Conservation (phyloP, 2,113 vertebrate genomes). For the Paradisaea rubra region DNA sequence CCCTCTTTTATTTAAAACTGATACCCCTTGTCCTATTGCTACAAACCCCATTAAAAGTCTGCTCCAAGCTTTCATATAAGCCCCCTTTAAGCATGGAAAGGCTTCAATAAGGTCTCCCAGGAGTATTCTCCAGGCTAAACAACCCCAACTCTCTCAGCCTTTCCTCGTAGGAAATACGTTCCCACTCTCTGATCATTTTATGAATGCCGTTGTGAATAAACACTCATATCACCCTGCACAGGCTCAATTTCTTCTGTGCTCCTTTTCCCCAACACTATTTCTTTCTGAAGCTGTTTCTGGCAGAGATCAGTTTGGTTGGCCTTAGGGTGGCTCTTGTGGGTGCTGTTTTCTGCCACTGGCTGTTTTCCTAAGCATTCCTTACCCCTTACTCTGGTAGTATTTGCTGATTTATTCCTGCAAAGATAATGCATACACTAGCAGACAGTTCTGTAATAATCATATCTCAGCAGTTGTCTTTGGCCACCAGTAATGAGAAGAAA, state of each 20-base stretch:
- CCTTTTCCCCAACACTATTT: neutral
- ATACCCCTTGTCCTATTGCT: neutral
- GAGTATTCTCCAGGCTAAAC: neutral
- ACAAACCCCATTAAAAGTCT: neutral
- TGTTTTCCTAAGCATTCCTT: neutral
- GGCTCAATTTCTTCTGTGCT: neutral
- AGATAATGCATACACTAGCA: neutral
- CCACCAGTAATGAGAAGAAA: constrained; percentile 61
- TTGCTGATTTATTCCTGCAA: constrained; percentile 11
- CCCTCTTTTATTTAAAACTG: neutral
- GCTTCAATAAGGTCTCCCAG: neutral
- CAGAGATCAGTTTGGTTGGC: neutral
- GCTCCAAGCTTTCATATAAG: neutral
- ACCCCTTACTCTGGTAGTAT: neutral
- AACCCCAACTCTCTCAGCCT: neutral
- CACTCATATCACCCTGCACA: neutral
- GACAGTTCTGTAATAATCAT: constrained; percentile 16
- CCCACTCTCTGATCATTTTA: neutral
- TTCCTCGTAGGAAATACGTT: neutral
- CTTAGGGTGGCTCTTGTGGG: neutral
- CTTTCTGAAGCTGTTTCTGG: neutral
- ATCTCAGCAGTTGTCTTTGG: constrained; percentile 53
- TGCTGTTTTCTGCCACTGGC: neutral
- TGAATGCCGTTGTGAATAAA: neutral
- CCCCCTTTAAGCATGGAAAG: neutral